Conservation (phyloP, 1,140 invertebrate species). For the Pseudomyrmex gracilis region DNA sequence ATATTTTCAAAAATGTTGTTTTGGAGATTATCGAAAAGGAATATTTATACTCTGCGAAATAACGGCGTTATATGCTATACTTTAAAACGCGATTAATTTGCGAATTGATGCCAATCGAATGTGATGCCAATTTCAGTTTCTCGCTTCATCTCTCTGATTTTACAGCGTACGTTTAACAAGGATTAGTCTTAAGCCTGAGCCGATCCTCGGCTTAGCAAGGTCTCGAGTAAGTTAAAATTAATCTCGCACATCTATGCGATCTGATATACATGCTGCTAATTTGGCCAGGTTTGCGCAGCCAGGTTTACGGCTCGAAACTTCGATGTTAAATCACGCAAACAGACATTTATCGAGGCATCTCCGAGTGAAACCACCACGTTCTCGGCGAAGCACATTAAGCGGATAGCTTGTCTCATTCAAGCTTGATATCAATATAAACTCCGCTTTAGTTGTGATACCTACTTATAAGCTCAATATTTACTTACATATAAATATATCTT, state of each 20-base stretch:
- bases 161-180: constrained; percentile 34
- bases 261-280: constrained; percentile 66
- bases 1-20: background rate
- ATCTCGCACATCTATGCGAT: constrained; percentile 48
- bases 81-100: constrained; percentile 41
- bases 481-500: too few relatives aligned
- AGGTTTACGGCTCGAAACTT: constrained; percentile 50
- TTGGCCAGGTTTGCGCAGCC: constrained; percentile 55
- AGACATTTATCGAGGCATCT: constrained; percentile 42
- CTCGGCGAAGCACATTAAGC: constrained; percentile 47
- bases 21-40: constrained; percentile 1
- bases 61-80: constrained; percentile 18
- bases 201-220: constrained; percentile 46
- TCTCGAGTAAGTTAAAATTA: constrained; percentile 53
- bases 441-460: too few relatives aligned
- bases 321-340: constrained; percentile 53
- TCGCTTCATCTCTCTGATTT: constrained; percentile 38
- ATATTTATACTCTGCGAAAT: constrained; percentile 10
- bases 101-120: background rate
- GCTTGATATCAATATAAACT: background rate
- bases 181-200: constrained; percentile 33
- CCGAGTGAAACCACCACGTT: constrained; percentile 32
- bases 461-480: too few relatives aligned
- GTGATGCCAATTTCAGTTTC: constrained; percentile 37
- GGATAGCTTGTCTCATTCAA: constrained; percentile 49